Evolutionary conservation across 1,140 invertebrate genomes (phyloP).

Genomic region (Drepana arcuata): DNA sequence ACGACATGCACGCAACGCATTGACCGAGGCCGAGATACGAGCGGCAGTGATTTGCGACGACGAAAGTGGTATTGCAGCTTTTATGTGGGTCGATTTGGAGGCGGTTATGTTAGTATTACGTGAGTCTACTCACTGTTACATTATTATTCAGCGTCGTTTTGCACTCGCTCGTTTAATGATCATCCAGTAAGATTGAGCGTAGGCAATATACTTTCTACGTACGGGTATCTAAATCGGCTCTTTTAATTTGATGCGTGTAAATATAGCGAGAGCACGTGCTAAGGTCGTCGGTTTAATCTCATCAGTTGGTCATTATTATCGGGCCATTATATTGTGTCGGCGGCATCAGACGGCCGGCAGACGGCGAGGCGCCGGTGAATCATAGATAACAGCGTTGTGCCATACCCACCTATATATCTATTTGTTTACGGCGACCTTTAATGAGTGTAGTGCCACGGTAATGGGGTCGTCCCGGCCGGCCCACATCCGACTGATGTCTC

Average conservation of each 20-base stretch:
- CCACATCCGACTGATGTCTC: constrained; percentile 24
- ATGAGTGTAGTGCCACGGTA: constrained; percentile 32
- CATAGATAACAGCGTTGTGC: constrained; percentile 47
- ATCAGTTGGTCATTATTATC: constrained; percentile 48
- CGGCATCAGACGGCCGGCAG: constrained; percentile 50
- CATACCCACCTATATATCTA: constrained; percentile 50
- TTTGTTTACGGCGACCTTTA: constrained; percentile 59
- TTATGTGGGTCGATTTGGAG: constrained; percentile 61
- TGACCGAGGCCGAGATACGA: constrained; percentile 67
- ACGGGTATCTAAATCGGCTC: too few relatives aligned
- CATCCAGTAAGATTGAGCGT: too few relatives aligned
- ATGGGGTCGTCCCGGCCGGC: constrained; percentile 27
- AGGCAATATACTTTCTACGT: too few relatives aligned
- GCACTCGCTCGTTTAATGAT: too few relatives aligned
- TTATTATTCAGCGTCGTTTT: too few relatives aligned
- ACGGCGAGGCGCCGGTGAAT: constrained; percentile 61
- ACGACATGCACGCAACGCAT: constrained; percentile 59
- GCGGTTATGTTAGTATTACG: constrained; percentile 54
- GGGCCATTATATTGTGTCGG: constrained; percentile 41
- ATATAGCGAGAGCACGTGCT: constrained; percentile 21
- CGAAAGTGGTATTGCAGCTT: constrained; percentile 69
- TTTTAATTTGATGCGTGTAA: too few relatives aligned
- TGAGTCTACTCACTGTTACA: constrained; percentile 21
- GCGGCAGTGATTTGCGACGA: constrained; percentile 61
- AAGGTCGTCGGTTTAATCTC: constrained; percentile 42